Evolutionary conservation across 1,140 invertebrate species (phyloP).

Genomic region (Cyclargus thomasi): DNA sequence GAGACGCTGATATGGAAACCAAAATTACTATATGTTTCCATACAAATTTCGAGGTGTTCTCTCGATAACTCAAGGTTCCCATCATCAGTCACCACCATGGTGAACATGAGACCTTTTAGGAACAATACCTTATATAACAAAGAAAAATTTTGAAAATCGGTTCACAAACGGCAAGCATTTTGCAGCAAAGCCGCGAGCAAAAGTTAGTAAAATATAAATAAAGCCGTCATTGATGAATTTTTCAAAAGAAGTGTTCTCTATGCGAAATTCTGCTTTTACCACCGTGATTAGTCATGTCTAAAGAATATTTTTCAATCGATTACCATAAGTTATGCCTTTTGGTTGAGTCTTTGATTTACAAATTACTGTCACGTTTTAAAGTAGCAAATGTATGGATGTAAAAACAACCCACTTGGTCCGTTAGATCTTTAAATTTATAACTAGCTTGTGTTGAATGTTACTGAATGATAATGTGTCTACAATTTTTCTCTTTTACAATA

Average conservation of each 20-base stretch:
- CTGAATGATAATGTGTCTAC: background rate
- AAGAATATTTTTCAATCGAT: constrained; percentile 10
- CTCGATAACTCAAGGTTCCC: too few relatives aligned
- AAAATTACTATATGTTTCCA: too few relatives aligned
- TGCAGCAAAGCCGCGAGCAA: too few relatives aligned
- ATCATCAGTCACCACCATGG: too few relatives aligned
- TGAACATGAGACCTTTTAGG: too few relatives aligned
- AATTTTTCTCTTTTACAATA: background rate
- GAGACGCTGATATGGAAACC: too few relatives aligned
- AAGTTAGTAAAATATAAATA: too few relatives aligned
- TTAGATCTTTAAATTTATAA: constrained; percentile 1
- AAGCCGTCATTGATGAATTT: background rate
- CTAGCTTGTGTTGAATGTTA: background rate
- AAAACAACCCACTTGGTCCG: constrained; percentile 1
- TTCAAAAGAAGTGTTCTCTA: background rate
- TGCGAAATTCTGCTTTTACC: background rate
- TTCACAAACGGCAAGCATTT: too few relatives aligned
- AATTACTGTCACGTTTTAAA: constrained; percentile 11
- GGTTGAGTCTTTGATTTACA: constrained; percentile 4
- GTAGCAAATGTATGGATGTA: constrained; percentile 8
- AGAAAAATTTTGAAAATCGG: too few relatives aligned
- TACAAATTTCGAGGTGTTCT: too few relatives aligned
- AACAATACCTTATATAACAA: too few relatives aligned
- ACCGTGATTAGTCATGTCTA: background rate
- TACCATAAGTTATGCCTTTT: background rate